Evolutionary conservation across 2,113 vertebrate genomes (phyloP), one percentile per base, ranked within the genome.

Genomic region (Carollia perspicillata): DNA sequence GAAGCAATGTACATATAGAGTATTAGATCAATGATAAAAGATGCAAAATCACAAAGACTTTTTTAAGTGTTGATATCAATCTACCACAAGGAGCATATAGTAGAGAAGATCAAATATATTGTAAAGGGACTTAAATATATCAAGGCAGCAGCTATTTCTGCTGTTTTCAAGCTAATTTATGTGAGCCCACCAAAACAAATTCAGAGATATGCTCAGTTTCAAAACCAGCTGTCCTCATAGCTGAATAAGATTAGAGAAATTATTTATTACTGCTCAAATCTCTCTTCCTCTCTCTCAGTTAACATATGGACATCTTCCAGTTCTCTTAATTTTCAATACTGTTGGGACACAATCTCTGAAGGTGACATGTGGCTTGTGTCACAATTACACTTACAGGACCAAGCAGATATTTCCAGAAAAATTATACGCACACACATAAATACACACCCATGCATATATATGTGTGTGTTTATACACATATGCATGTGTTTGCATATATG

Each of bases 251-350:
- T 95, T 87, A 93, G 60, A 95, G 9, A 92, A 89, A 92, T 69
- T 96, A 58, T 97, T 97, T 97, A 96, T 97, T 96, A 96, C 53
- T 97, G 35, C 40, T 89, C 20, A 96, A 94, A 74, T 88, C 9
- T 93, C 30, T 88, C 44, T 95, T 66, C 68, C 22, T 95, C 87
- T 97, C 60, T 96, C 95, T 93, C 55, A 66, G 60, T 23, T 97
- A 95, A 96, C 92, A 97, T 98, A 98, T 97, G 98, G 96, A 47
- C 71, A 66, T 95, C 90, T 98, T 98, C 79, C 84, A 95, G 66
- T 97, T 97, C 94, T 98, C 95, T 98, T 97, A 97, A 98, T 98
- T 98, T 98, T 94, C 75, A 96, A 49, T 93, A 78, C 94, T 97
- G 30, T 94, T 98, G 97, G 93, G 96, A 98, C 89, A 97, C 35